Base-by-base conservation (phyloP, 2,113 vertebrate genomes). In the Thymallus thymallus region DNA sequence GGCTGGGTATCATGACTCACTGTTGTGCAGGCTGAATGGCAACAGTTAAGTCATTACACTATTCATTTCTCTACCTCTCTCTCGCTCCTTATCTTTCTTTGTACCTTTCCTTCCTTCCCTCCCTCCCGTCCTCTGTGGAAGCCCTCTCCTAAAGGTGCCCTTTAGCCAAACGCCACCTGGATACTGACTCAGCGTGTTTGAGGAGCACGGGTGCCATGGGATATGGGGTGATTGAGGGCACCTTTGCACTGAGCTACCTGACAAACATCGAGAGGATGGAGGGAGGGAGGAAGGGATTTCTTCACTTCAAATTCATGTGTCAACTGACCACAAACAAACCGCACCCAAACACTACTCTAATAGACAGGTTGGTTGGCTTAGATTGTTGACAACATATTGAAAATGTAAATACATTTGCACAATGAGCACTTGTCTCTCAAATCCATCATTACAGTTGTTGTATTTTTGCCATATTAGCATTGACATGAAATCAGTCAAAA, bases 11-110 rank as follows among this genome's bases (percentile, higher is more conserved):
- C 18, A 14, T 20, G 51, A 58, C 24, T 18, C 46, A 24, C 24
- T 56, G 68, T 51, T 6, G 18, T 66, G 29, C 0, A 41, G 35
- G 9, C 16, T 61, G 51, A 67, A 69, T 3, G 22, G 20, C 71
- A 78, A 78, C 72, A 72, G 76, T 76, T 41, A 73, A 69, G 55
- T 55, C 56, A 76, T 78, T 68, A 70, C 45, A 16, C 55, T 65
- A 83, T 78, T 72, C 60, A 70, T 80, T 29, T 51, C 63, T 41
- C 35, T 41, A 41, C 35, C 35, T 10, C 35, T 10, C 35, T 10
- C 35, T 35, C 32, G 1, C 7, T 35, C 48, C 48, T 18, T 51
- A 14, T 18, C 48, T 18, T 5, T 18, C 48, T 13, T 14, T 51
- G 48, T 51, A 18, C 61, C 32, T 51, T 5, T 51, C 3, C 48